Percentiles rank a stretch among this genome's conserved stretches.
These are phyloP conservation scores for Thysanoteuthis rhombus DNA, from an alignment of 2,888 invertebrate genomes.

Conservation along the genomic window DNA sequence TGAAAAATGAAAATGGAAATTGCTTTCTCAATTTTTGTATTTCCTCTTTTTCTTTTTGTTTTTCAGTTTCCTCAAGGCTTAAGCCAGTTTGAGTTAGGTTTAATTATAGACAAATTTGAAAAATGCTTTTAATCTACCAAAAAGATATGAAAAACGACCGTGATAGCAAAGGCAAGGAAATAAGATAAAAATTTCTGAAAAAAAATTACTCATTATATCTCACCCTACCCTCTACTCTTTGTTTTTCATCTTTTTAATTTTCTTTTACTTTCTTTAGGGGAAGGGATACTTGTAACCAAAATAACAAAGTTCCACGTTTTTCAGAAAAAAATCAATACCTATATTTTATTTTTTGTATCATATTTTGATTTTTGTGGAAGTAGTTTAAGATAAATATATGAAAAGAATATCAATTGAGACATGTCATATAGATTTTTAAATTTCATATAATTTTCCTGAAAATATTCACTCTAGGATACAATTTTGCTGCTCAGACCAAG, in stretches of 20 bases:
- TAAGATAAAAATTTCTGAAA: not conserved
- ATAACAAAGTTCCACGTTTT: not conserved
- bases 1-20: not conserved
- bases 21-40: not conserved
- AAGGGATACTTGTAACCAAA: not conserved
- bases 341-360: not conserved
- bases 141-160: not conserved
- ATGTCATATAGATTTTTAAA: not conserved
- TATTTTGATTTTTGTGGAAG: not conserved
- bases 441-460: conserved; percentile 12
- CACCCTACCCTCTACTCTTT: not conserved
- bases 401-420: not conserved
- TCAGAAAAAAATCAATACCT: not conserved
- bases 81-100: not conserved
- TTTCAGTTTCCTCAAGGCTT: not conserved
- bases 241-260: not conserved
- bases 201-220: not conserved
- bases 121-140: not conserved
- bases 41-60: not conserved
- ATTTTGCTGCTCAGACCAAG: not conserved
- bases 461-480: not conserved
- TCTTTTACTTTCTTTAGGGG: not conserved
- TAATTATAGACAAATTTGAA: conserved; percentile 12
- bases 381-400: not conserved
- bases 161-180: not conserved